Evolutionary conservation across 2,888 invertebrate genomes (phyloP).

Genomic region (Gymnoscelis rufifasciata): DNA sequence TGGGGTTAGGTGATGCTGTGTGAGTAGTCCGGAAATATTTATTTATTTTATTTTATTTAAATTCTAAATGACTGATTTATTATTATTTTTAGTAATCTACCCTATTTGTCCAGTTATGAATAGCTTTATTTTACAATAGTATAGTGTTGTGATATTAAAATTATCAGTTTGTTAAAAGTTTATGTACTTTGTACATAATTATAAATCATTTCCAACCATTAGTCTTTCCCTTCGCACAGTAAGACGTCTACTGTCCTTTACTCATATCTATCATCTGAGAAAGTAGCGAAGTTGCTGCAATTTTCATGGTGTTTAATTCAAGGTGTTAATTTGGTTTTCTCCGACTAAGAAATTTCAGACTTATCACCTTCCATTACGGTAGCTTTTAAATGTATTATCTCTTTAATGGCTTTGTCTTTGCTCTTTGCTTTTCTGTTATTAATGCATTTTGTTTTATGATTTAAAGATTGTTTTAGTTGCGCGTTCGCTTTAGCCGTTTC

Average conservation of each 20-base stretch:
- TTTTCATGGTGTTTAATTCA: slow-evolving; percentile 43
- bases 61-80: too few relatives aligned
- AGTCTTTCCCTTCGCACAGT: slow-evolving; percentile 8
- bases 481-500: slow-evolving; percentile 37
- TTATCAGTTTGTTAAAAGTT: too few relatives aligned
- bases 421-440: slow-evolving; percentile 24
- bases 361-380: slow-evolving; percentile 7
- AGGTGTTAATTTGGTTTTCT: slow-evolving; percentile 35
- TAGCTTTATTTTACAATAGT: too few relatives aligned
- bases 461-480: slow-evolving; percentile 34
- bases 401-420: slow-evolving; percentile 12
- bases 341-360: slow-evolving; percentile 6
- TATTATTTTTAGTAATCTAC: too few relatives aligned
- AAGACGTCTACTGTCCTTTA: slow-evolving; percentile 31
- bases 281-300: slow-evolving; percentile 35
- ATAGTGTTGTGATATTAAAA: too few relatives aligned
- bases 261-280: slow-evolving; percentile 41
- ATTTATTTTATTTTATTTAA: too few relatives aligned
- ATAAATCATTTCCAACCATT: too few relatives aligned
- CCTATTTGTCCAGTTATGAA: too few relatives aligned
- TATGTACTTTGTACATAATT: too few relatives aligned
- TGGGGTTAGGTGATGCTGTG: too few relatives aligned
- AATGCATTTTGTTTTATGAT: slow-evolving; percentile 23
- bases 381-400: slow-evolving; percentile 2
- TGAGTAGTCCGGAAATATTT: too few relatives aligned